Conservation (phyloP, 2,888 invertebrate genomes). For the Ophion costatus region DNA sequence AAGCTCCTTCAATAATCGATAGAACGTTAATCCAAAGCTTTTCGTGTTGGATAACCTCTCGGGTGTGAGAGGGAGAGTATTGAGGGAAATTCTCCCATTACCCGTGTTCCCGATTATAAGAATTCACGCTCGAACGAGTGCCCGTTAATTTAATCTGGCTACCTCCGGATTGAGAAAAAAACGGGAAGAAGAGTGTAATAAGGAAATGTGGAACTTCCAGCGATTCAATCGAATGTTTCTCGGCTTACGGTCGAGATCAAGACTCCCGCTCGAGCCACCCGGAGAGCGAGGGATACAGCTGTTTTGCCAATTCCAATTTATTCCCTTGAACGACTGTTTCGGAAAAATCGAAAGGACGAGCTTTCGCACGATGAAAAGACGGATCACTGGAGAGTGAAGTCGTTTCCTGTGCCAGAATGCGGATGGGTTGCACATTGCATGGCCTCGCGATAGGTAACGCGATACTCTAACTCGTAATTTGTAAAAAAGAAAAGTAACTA, state of each 20-base stretch:
- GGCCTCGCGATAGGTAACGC: too few relatives aligned
- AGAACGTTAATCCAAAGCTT: slow-evolving; percentile 14
- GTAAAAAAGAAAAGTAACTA: neutral
- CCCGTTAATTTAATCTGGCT: neutral
- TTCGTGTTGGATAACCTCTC: neutral
- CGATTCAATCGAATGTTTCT: neutral
- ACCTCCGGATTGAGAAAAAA: neutral
- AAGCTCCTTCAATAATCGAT: neutral
- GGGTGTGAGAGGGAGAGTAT: neutral
- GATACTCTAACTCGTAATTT: neutral
- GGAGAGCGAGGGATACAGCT: too few relatives aligned
- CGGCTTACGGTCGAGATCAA: neutral
- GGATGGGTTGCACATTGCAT: too few relatives aligned
- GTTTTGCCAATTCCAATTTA: too few relatives aligned
- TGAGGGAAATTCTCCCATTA: neutral
- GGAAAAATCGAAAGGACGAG: neutral
- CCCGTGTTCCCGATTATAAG: neutral
- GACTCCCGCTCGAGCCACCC: neutral
- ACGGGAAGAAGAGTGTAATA: neutral
- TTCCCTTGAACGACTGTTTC: neutral
- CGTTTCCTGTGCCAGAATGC: neutral
- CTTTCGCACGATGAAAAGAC: neutral
- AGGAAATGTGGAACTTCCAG: neutral
- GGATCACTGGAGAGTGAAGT: neutral
- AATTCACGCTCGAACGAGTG: neutral